Evolutionary conservation across 2,113 vertebrate species (phyloP), one percentile per base, ranked within the genome.

Genomic region (Bos taurus): DNA sequence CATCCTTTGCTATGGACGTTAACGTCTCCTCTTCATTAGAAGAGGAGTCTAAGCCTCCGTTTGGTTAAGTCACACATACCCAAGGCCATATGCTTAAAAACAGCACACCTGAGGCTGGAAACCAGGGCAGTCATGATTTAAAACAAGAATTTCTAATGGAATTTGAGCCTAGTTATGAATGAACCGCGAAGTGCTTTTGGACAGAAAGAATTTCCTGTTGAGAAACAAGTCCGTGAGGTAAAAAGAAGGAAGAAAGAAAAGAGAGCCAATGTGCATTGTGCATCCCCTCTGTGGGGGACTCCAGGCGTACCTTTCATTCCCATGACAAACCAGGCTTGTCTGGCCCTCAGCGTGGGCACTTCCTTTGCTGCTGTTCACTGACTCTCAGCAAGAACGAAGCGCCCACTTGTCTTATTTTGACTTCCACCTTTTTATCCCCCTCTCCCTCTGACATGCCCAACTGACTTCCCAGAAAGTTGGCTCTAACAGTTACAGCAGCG

Each of bases 141-240:
- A 77, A 36, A 36, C 77, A 89, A 64, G 7, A 60, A n/a, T 74
- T 7, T 40, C 36, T 46, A n/a, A 9, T 6, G 50, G 25, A 11
- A 64, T 96, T 26, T 54, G 83, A 88, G n/a, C 77, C 64, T 82
- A 16, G 15, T 48, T 84, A 11, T 64, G 52, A 95, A 83, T 54
- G 59, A 67, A 81, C 74, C 1, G 0, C 46, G 48, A 83, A 40
- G 30, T 26, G 7, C 40, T 86, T 94, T 67, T 1, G 57, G 77
- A 74, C 57, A 50, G 52, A 54, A 91, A 91, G 43, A 82, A n/a
- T 59, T 87, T 95, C 30, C 54, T 78, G 5, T 77, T 97, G 74
- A 88, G 84, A 93, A 83, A 80, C 4, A 88, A 92, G 62, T 71
- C 46, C 23, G 8, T 12, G 19, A 88, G 48, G 16, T 14, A 17